phyloP scores from a whole-genome alignment of 53 echinoderm and acorn worm genomes.

The Henricia sp. region DNA sequence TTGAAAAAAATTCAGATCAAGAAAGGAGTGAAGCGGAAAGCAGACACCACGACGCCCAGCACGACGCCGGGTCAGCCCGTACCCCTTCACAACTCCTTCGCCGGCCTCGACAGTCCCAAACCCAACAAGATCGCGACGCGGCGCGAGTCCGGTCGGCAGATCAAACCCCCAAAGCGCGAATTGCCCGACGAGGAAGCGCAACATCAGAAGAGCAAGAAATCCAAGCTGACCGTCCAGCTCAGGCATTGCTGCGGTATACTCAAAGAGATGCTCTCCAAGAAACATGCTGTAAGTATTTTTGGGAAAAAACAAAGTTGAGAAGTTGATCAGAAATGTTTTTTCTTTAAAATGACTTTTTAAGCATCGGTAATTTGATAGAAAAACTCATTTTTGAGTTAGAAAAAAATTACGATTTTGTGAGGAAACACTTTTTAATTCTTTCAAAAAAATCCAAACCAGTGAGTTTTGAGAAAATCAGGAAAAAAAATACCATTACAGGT shows the following conservation, averaged over 20 bases:
- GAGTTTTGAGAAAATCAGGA: no score
- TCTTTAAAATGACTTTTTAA: no score
- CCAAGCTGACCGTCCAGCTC: slow-evolving; percentile 91
- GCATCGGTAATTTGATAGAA: no score
- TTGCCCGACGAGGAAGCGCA: slow-evolving; percentile 89
- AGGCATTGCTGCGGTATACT: slow-evolving; percentile 85
- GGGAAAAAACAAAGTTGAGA: no score
- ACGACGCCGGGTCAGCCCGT: slow-evolving; percentile 68
- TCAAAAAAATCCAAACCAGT: no score
- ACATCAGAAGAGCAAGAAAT: slow-evolving; percentile 97
- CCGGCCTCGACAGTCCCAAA: slow-evolving; percentile 67
- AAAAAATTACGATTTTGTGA: no score
- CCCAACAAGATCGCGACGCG: slow-evolving; percentile 88
- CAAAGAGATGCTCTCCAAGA: slow-evolving; percentile 96
- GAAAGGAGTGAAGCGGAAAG: slow-evolving; percentile 97
- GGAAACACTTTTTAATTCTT: no score
- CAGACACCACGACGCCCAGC: slow-evolving; percentile 97
- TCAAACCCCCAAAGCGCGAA: slow-evolving; percentile 93
- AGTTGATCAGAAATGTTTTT: no score
- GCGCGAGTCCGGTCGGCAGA: slow-evolving; percentile 93
- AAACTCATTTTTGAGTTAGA: no score
- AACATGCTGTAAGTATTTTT: slow-evolving; percentile 89
- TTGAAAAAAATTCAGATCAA: slow-evolving; percentile 71
- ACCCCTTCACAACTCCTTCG: slow-evolving; percentile 46
- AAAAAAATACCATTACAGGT: no score